A percentile compares a stretch with the other conserved stretches of the same genome.
Evolutionary conservation across 2,888 invertebrate genomes (phyloP).

Genomic region (Limenitis camilla): DNA sequence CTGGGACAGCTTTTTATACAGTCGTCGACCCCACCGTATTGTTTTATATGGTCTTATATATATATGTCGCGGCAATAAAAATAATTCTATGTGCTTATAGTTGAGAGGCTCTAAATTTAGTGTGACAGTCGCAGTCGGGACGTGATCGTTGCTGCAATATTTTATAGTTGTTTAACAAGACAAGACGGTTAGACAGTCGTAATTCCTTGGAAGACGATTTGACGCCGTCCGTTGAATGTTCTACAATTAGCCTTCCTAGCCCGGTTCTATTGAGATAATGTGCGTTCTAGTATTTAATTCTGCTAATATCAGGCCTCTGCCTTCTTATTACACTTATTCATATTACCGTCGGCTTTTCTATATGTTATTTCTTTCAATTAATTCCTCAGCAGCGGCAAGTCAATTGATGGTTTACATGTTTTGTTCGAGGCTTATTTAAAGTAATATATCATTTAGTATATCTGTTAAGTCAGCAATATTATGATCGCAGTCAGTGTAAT

Average conservation of each 20-base stretch:
- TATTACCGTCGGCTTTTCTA: no score
- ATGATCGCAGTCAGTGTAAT: no score
- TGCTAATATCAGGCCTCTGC: no score
- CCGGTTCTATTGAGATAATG: constrained; percentile 48
- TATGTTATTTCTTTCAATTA: no score
- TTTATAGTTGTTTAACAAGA: constrained; percentile 9
- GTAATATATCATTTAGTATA: constrained; percentile 82
- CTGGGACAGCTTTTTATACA: constrained; percentile 37
- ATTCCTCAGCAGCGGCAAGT: no score
- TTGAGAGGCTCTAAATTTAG: not conserved
- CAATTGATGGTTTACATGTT: no score
- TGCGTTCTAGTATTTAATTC: constrained; percentile 11
- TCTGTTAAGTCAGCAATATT: no score
- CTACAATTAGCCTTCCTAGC: constrained; percentile 53
- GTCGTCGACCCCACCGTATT: constrained; percentile 25
- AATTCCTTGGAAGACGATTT: constrained; percentile 34
- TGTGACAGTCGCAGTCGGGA: not conserved
- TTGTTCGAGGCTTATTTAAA: not conserved
- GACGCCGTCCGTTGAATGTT: constrained; percentile 46
- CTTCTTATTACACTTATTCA: no score
- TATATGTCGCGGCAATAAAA: not conserved
- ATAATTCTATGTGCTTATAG: not conserved
- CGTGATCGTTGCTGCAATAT: not conserved
- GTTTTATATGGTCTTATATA: not conserved
- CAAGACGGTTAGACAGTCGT: constrained; percentile 8